phyloP scores from a whole-genome alignment of 2,113 vertebrate genomes.

The Hippocampus barbouri region DNA sequence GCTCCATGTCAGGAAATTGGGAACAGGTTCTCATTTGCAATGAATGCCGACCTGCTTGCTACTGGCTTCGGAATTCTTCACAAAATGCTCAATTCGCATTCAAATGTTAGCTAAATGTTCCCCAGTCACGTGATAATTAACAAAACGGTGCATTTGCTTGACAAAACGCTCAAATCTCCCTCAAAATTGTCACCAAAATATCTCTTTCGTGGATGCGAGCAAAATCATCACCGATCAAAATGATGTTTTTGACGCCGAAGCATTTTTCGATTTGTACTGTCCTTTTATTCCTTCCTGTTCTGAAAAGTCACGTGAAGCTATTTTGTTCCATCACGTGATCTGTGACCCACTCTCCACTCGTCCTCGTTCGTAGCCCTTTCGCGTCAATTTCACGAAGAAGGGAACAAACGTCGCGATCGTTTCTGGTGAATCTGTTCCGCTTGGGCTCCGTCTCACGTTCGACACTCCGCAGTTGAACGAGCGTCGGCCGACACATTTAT shows the following conservation, averaged over 20 bases:
- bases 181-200: no score
- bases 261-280: not conserved
- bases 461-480: no score
- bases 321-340: constrained; percentile 1
- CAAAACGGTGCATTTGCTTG: not conserved
- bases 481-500: no score
- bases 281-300: not conserved
- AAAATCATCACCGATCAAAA: not conserved
- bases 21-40: not conserved
- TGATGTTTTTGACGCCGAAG: not conserved
- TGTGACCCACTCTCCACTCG: no score
- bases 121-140: not conserved
- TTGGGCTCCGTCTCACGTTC: no score
- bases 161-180: not conserved
- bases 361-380: not conserved
- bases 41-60: no score
- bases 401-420: not conserved
- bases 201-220: no score
- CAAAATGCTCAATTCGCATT: not conserved
- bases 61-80: no score
- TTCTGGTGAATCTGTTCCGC: no score
- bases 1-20: no score
- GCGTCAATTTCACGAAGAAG: not conserved
- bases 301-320: constrained; percentile 1
- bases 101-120: no score